Evolutionary conservation across 2,113 vertebrate species (phyloP).

Genomic region (cat (Felis catus)): F.catus_Fca126_mat1.0 CM031428.1:22318001-22318500

Average conservation of each 20-base stretch:
- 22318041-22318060: neutral
- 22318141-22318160: neutral
- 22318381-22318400: neutral
- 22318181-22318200: neutral
- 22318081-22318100: neutral
- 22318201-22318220: neutral
- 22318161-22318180: neutral
- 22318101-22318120: neutral
- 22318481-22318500: neutral
- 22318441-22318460: neutral
- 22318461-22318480: slow-evolving; percentile 32
- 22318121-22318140: neutral
- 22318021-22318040: neutral
- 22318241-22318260: neutral
- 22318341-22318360: neutral
- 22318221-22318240: neutral
- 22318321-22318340: neutral
- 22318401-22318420: neutral
- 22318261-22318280: neutral
- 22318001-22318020: neutral
- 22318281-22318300: neutral
- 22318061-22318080: neutral
- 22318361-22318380: neutral
- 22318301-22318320: neutral
- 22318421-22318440: neutral